A percentile compares a stretch with the other conserved stretches of the same genome.
Evolutionary conservation across 2,113 vertebrate genomes (phyloP).

Genomic region (Cavia aperea): DNA sequence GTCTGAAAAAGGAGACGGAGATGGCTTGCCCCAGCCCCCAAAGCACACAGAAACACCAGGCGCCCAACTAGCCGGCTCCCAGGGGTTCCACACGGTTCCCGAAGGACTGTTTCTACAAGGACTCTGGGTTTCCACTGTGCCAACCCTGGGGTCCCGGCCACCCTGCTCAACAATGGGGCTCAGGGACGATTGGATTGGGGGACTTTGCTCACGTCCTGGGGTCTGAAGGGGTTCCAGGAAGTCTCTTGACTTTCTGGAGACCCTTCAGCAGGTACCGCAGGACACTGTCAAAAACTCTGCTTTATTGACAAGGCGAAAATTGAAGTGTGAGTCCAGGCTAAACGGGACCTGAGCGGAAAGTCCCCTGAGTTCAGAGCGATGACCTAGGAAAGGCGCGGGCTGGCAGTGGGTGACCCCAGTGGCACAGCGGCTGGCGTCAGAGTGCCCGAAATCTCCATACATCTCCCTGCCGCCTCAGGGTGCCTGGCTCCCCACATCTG

Average conservation of each 20-base stretch:
- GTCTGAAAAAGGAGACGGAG: not conserved
- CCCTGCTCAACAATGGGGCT: not conserved
- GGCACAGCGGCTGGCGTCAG: not conserved
- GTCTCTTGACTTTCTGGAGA: not conserved
- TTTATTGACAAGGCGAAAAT: not conserved
- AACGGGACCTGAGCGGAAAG: not conserved
- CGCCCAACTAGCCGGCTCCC: not conserved
- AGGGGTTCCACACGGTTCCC: not conserved
- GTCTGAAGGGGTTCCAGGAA: not conserved
- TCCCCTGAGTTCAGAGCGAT: fast-evolving
- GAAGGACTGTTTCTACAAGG: not conserved
- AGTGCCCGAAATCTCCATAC: not conserved
- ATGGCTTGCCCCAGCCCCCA: fast-evolving
- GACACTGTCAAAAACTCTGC: not conserved
- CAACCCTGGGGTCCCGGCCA: not conserved
- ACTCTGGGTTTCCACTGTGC: conserved; percentile 27
- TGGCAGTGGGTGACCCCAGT: fast-evolving
- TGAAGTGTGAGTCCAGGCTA: fast-evolving
- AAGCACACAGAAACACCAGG: not conserved
- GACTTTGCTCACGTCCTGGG: not conserved
- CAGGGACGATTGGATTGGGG: fast-evolving
- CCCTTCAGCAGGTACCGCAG: not conserved
- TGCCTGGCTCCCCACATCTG: fast-evolving
- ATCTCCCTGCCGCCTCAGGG: fast-evolving
- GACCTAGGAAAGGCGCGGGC: fast-evolving